Evolutionary conservation across 1,140 invertebrate genomes (phyloP).

Genomic region (Bombus ignitus): DNA sequence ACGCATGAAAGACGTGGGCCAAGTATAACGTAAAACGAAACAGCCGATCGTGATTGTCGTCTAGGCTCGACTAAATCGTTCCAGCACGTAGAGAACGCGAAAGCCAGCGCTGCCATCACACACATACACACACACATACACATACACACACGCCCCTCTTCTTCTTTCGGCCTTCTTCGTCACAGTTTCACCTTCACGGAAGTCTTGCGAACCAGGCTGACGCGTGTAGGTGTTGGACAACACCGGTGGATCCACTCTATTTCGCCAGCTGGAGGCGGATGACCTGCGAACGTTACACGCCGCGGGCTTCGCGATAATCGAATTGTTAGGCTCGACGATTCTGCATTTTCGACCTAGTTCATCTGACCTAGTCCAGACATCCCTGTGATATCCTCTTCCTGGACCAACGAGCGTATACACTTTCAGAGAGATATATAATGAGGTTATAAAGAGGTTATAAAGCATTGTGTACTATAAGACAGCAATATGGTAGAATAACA

Average conservation of each 20-base stretch:
- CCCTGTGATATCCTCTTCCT: too few species aligned
- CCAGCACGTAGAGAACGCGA: slow-evolving; percentile 41
- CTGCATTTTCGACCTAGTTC: slow-evolving; percentile 18
- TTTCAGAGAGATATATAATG: too few species aligned
- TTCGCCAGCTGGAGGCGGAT: slow-evolving; percentile 38
- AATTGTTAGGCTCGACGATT: not conserved
- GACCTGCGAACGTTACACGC: slow-evolving; percentile 35
- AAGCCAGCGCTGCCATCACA: slow-evolving; percentile 34
- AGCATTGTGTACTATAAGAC: too few species aligned
- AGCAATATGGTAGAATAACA: too few species aligned
- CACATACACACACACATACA: not conserved
- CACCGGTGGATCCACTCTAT: slow-evolving; percentile 42
- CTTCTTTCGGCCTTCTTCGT: slow-evolving; percentile 56
- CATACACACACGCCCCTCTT: not conserved
- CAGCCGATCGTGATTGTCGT: slow-evolving; percentile 37
- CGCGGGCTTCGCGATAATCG: slow-evolving; percentile 37
- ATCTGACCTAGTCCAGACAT: too few species aligned
- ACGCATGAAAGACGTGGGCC: not conserved
- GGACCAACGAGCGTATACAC: too few species aligned
- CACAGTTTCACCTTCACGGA: slow-evolving; percentile 64
- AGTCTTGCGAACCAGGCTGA: slow-evolving; percentile 40
- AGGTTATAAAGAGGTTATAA: too few species aligned
- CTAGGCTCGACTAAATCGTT: slow-evolving; percentile 57
- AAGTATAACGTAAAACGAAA: not conserved
- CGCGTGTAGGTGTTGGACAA: slow-evolving; percentile 35